Base-by-base conservation (phyloP, 2,888 invertebrate species). In the Mimas tiliae region DNA sequence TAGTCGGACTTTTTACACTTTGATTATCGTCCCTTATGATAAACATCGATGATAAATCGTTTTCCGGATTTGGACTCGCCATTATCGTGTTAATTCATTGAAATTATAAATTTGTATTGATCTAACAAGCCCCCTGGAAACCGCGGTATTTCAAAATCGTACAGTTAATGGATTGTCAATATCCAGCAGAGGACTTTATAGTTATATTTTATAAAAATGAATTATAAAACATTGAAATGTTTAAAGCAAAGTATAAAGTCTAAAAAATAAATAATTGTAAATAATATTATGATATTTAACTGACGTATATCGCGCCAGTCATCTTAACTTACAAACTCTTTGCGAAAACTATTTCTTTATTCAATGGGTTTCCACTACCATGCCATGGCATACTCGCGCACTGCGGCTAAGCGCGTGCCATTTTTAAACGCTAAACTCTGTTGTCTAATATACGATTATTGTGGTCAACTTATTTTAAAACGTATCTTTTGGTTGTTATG, bases 31-130 rank as follows among this genome's bases (percentile, higher is more conserved):
- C 80, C 78, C 78, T 89, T 68, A 84, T 81, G 77, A 88, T 84
- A 70, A 93, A 93, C 88, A 93, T 93, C 9, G 92, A 91, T 1
- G 86, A 76, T 21, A 80, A 71, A 74, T 92, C 90, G 1, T 76
- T 66, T 68, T 93, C 93, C 62, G 80, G 77, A 72, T 85, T 88
- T 48, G 86, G 79, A 73, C 83, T 90, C 68, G 91, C 83, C 93
- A 93, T 93, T 79, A 78, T 80, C 53, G 66, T 42, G 9, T 48
- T 47, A 47, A 11, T 55, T 55, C 55, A 48, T 33, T 7, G 12
- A 34, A 51, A 65, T 67, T 64, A 34, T 12, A 55, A 67, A 68
- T 72, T 67, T 65, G 69, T 76, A 85, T 89, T 76, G 89, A 89
- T 86, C 68, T 76, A 88, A 88, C 77, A 83, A 74, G 70, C 69